phyloP scores from a whole-genome alignment of 53 echinoderm and acorn worm genomes.

The Luidia sarsii region DNA sequence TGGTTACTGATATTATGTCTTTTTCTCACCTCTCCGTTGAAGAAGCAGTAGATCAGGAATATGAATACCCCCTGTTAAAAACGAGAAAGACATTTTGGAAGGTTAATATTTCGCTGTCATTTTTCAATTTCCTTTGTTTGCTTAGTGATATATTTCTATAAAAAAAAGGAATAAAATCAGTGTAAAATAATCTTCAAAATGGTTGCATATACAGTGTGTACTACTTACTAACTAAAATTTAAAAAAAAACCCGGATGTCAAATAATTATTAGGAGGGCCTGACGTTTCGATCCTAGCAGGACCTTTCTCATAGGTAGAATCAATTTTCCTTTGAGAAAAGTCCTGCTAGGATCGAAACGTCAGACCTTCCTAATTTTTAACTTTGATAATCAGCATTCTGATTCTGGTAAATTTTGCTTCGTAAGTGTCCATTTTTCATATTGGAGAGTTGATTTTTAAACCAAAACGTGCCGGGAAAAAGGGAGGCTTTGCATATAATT shows the following conservation, averaged over 20 bases:
- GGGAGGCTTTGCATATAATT: too few species aligned
- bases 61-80: slow-evolving; percentile 47
- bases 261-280: too few species aligned
- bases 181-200: not conserved
- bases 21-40: slow-evolving; percentile 46
- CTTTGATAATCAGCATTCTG: too few species aligned
- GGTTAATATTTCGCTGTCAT: not conserved
- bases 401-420: too few species aligned
- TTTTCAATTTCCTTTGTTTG: not conserved
- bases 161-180: not conserved
- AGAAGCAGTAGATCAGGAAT: slow-evolving; percentile 51
- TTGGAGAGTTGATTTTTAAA: too few species aligned
- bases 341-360: too few species aligned
- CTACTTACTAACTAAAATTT: not conserved
- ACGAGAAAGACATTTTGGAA: not conserved
- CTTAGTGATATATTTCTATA: not conserved
- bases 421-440: too few species aligned
- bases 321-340: too few species aligned
- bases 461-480: too few species aligned
- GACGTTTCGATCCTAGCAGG: too few species aligned
- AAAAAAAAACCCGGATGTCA: not conserved
- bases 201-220: not conserved
- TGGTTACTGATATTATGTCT: not conserved
- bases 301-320: too few species aligned
- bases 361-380: too few species aligned